Evolutionary conservation across 2,797 vertebrate species (phyloP).

Genomic region (Oceanodroma leucorhoa): DNA sequence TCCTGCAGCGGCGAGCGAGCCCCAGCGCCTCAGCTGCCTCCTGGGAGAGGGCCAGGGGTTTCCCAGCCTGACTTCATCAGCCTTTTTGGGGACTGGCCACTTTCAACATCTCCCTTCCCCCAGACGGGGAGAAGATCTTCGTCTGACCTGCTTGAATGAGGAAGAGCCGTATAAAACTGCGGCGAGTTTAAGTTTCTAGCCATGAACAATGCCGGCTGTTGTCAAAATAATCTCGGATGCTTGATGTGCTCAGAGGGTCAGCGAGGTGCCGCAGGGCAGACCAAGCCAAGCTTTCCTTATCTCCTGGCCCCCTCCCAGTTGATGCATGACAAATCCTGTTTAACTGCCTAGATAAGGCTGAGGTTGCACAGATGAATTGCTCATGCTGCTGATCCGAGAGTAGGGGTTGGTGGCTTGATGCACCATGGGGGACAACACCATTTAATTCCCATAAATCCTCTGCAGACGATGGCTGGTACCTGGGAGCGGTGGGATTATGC

Average conservation of each 20-base stretch:
- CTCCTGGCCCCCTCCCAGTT: neutral
- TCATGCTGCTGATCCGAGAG: neutral
- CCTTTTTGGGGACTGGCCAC: neutral
- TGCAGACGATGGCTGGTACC: neutral
- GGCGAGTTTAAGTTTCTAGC: neutral
- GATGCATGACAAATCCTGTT: neutral
- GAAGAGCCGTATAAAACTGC: neutral
- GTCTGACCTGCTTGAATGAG: neutral
- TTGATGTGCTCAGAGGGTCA: neutral
- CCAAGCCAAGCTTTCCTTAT: neutral
- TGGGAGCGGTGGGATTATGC: neutral
- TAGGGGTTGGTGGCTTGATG: neutral
- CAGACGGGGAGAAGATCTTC: neutral
- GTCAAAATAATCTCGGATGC: neutral
- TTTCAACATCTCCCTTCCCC: constrained; percentile 22
- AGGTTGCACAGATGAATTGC: neutral
- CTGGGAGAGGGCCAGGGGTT: neutral
- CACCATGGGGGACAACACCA: neutral
- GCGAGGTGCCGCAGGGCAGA: neutral
- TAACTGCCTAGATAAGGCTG: constrained; percentile 22
- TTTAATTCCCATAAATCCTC: neutral
- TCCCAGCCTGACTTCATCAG: neutral
- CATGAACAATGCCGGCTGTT: neutral
- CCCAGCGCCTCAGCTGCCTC: neutral
- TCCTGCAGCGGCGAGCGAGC: neutral